Evolutionary conservation across 2,888 invertebrate genomes (phyloP), one percentile per base, ranked within the genome.

Genomic region (Hyposoter didymator): DNA sequence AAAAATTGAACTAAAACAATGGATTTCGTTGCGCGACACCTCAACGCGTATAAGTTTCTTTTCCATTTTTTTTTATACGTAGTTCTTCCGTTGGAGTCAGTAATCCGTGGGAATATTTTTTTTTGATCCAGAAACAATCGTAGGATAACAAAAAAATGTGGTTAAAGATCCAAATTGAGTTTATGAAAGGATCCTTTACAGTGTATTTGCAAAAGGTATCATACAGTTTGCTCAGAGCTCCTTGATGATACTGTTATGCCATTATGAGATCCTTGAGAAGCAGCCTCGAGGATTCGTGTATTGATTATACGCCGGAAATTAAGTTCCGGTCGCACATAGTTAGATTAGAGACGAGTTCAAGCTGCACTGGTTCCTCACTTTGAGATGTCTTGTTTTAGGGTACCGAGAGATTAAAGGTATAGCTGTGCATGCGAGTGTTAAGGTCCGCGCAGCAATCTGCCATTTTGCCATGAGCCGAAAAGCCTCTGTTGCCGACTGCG

Each of bases 241-340:
- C 10, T 14, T 28, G 32, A 10, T 59, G 35, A 19, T 35, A 7
- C 43, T 59, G 52, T 49, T 43, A 47, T 69, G 64, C 49, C 17
- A 49, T 47, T 39, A 67, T 43, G 45, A 55, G 74, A 74, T 55
- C 62, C n/a, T 64, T 47, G 76, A 67, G 35, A 47, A 47, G n/a
- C 12, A 69, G 19, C 45, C 49, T 22, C 32, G 79, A 69, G 59
- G 32, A 39, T 14, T 49, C 32, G 43, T 49, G 39, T 72, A 72
- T 70, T 52, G 70, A 79, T 74, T 80, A 52, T 39, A 55, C 14
- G n/a, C 32, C 69, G 70, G 47, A 80, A 80, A 75, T 80, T 80
- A 72, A 64, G 52, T 84, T 84, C 14, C 67, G 14, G 43, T 52
- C 35, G 28, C 14, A 28, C 28, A 28, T 59, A 67, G 64, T 66